phyloP scores from a whole-genome alignment of 2,888 invertebrate species.

The Chydorus sphaericus region DNA sequence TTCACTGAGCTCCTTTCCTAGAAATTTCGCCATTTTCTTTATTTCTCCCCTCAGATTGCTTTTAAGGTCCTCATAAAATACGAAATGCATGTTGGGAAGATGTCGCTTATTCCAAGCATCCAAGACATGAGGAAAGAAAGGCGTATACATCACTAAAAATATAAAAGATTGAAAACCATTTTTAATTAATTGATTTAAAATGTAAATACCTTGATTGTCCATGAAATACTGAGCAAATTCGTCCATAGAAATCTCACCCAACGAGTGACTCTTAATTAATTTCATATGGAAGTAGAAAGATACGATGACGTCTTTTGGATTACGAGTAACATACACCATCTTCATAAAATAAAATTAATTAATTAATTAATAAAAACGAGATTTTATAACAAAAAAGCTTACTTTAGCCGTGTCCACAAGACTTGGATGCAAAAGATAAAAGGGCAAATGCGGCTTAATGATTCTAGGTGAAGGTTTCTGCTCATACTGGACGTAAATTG shows the following conservation, averaged over 20 bases:
- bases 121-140: not conserved
- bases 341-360: too few relatives aligned
- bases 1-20: slow-evolving; percentile 48
- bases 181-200: too few relatives aligned
- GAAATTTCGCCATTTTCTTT: slow-evolving; percentile 50
- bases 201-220: slow-evolving; percentile 19
- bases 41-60: slow-evolving; percentile 46
- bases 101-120: slow-evolving; percentile 44
- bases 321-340: slow-evolving; percentile 64
- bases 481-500: too few relatives aligned
- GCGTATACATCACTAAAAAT: not conserved
- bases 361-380: too few relatives aligned
- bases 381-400: slow-evolving; percentile 45
- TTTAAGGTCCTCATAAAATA: not conserved
- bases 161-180: too few relatives aligned
- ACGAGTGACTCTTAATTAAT: slow-evolving; percentile 41
- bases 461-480: slow-evolving; percentile 21
- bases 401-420: slow-evolving; percentile 32
- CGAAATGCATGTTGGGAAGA: slow-evolving; percentile 40
- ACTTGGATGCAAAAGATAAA: slow-evolving; percentile 22
- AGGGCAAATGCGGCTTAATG: slow-evolving; percentile 25
- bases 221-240: slow-evolving; percentile 46
- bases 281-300: slow-evolving; percentile 66
- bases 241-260: slow-evolving; percentile 38
- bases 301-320: slow-evolving; percentile 64